Evolutionary conservation across 1,140 invertebrate genomes (phyloP).

Genomic region (Dendrolimus kikuchii): DNA sequence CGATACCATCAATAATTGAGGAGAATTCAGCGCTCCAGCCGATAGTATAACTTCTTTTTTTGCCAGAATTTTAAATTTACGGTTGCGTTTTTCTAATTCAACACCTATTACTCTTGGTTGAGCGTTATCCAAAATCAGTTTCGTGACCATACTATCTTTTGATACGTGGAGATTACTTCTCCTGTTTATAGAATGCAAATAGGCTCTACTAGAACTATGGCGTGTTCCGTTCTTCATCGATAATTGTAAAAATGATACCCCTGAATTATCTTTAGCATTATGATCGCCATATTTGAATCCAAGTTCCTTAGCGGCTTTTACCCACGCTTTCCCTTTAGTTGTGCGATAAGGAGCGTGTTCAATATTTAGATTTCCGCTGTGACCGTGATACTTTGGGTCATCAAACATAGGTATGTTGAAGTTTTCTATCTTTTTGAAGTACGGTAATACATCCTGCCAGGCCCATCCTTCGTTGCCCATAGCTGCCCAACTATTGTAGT

Average conservation of each 20-base stretch:
- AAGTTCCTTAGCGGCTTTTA: constrained; percentile 77
- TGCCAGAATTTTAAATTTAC: constrained; percentile 73
- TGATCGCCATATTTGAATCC: constrained; percentile 82
- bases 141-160: constrained; percentile 78
- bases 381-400: constrained; percentile 73
- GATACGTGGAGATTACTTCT: constrained; percentile 78
- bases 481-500: constrained; percentile 86
- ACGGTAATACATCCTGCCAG: constrained; percentile 85
- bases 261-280: constrained; percentile 78
- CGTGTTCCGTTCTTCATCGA: constrained; percentile 81
- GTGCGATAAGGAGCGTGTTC: constrained; percentile 74
- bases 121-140: constrained; percentile 80
- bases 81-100: constrained; percentile 72
- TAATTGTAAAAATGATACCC: constrained; percentile 77
- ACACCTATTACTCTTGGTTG: constrained; percentile 78
- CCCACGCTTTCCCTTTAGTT: constrained; percentile 76
- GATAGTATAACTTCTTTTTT: constrained; percentile 84
- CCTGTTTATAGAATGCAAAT: constrained; percentile 77
- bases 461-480: constrained; percentile 88
- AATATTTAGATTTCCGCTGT: constrained; percentile 76
- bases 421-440: constrained; percentile 87
- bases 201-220: constrained; percentile 83
- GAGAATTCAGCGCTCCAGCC: constrained; percentile 82
- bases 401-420: constrained; percentile 74
- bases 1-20: constrained; percentile 86